These are phyloP conservation scores for Sorex araneus DNA, from an alignment of 2,113 vertebrate genomes.

Conservation along the genomic window DNA sequence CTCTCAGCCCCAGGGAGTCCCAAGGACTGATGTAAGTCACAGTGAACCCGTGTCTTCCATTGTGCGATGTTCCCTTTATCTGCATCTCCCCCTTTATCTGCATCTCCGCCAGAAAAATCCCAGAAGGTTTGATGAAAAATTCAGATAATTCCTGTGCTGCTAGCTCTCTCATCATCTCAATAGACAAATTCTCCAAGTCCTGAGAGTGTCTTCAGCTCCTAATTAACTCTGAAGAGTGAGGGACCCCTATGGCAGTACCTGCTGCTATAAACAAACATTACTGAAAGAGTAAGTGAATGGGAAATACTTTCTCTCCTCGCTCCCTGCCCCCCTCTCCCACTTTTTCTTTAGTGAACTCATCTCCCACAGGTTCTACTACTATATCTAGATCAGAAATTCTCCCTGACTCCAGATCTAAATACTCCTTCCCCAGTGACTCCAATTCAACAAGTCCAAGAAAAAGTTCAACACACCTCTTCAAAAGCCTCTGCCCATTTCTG, in stretches of 20 bases:
- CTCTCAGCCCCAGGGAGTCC: neutral
- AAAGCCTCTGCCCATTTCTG: neutral
- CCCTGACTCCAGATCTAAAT: neutral
- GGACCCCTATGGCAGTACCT: neutral
- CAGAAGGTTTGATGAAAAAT: neutral
- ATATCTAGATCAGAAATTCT: neutral
- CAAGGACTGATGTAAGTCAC: neutral
- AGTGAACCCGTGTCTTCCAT: too few species aligned
- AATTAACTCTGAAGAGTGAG: neutral
- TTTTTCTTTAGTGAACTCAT: too few species aligned
- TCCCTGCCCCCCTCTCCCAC: too few species aligned
- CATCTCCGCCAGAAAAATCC: neutral
- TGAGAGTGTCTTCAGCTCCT: neutral
- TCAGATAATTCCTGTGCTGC: too few species aligned
- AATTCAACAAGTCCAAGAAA: neutral
- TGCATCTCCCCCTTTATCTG: neutral
- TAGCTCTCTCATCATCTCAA: neutral
- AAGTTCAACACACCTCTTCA: neutral
- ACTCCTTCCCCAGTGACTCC: neutral
- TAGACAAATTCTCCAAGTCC: neutral
- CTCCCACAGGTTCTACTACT: neutral
- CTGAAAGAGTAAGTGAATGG: too few species aligned
- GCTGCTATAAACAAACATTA: neutral
- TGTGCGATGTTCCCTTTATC: rapidly evolving
- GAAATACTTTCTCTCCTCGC: neutral